Percentiles rank a stretch among this genome's conserved stretches.
phyloP scores from a whole-genome alignment of 1,140 invertebrate genomes.

The Heliconius himera region DNA sequence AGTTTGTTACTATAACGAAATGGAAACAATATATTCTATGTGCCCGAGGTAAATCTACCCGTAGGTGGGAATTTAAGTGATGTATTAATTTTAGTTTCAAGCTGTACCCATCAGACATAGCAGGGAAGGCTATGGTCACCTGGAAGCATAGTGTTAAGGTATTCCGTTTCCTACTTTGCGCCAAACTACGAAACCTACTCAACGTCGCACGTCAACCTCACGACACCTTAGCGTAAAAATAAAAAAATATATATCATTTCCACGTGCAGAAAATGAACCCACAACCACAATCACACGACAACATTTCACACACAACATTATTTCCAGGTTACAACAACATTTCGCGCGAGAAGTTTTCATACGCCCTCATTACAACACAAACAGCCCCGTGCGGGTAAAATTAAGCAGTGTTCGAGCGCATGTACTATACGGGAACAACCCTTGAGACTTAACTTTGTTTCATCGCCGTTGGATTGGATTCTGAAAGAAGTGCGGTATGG shows the following conservation, averaged over 20 bases:
- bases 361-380: constrained; percentile 26
- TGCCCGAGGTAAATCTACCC: no score
- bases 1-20: no score
- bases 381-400: constrained; percentile 10
- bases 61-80: no score
- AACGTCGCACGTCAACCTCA: no score
- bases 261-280: no score
- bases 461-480: constrained; percentile 5
- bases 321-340: not conserved
- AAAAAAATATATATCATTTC: no score
- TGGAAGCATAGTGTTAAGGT: not conserved
- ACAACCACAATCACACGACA: not conserved
- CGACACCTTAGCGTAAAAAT: no score
- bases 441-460: constrained; percentile 28
- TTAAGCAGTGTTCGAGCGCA: constrained; percentile 25
- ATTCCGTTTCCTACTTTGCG: not conserved
- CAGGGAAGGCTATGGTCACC: not conserved
- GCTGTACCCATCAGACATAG: not conserved
- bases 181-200: no score
- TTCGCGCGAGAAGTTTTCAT: constrained; percentile 23
- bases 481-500: not conserved
- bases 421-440: constrained; percentile 2
- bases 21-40: no score
- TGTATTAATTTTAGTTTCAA: not conserved
- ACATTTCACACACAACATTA: no score